Evolutionary conservation across 2,113 vertebrate genomes (phyloP), one percentile per base, ranked within the genome.

Genomic region (Proteles cristata): DNA sequence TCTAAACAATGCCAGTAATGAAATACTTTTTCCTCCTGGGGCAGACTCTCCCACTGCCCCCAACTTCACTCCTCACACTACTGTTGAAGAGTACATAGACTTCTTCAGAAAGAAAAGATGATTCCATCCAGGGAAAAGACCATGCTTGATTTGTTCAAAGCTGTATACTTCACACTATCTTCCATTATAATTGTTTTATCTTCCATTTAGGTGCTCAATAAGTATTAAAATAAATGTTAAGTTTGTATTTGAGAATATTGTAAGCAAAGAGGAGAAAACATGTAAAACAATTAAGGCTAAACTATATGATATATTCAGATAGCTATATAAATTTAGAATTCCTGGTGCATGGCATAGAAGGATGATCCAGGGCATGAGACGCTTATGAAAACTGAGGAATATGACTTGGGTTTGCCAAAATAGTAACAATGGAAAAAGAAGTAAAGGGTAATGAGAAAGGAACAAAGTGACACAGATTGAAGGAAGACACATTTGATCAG

Each of bases 301-400:
- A 81, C 10, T 55, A 28, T 7, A 35, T 21, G 17, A n/a, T 53
- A 50, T 53, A 8, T 82, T 66, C 50, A 66, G 19, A 89, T 39
- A 96, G 55, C 19, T 45, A 43, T 9, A 77, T 7, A 89, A 92
- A 88, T 50, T 77, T 89, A 17, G 39, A 92, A 58, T 61, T 73
- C 11, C 28, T 23, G 16, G 50, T 71, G 10, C 50, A 77, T 50
- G 73, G 48, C 65, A 80, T 33, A 74, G 17, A 43, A 92, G 43
- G 11, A 61, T 19, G 4, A 26, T 21, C 19, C 63, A 91, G 12
- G 11, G 2, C 31, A 73, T 61, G 28, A 88, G 28, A 81, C 16
- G 19, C 53, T 68, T 66, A 26, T 88, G 43, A 68, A 73, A 39
- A 45, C 80, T 85, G 21, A 88, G 26, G 10, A 90, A 31, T 88